phyloP scores from a whole-genome alignment of 53 echinoderm and acorn worm species.

The Temnopleurus reevesii region DNA sequence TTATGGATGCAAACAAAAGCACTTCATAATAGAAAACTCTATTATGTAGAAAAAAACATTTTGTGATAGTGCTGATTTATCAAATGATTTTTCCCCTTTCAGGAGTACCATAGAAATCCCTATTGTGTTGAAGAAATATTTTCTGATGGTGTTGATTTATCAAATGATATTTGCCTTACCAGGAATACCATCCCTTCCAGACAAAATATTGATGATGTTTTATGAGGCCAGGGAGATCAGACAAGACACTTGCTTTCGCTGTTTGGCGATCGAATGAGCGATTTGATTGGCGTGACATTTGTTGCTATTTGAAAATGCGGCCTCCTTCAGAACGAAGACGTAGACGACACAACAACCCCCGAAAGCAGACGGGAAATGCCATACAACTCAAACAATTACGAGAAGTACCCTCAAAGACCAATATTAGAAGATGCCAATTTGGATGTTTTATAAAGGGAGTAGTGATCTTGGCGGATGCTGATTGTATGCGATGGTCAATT shows the following conservation, averaged over 20 bases:
- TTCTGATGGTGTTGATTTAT: background rate
- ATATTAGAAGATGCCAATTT: slow-evolving; percentile 37
- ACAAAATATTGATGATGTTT: slow-evolving; percentile 9
- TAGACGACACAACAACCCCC: no score
- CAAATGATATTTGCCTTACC: background rate
- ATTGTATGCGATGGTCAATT: background rate
- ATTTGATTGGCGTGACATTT: slow-evolving; percentile 36
- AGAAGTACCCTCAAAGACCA: slow-evolving; percentile 20
- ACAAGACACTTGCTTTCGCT: background rate
- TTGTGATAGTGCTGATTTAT: no score
- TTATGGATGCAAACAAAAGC: no score
- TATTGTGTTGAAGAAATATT: background rate
- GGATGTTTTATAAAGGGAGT: slow-evolving; percentile 14
- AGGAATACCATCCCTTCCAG: background rate
- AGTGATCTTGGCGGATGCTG: background rate
- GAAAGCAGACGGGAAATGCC: background rate
- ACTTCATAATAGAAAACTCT: no score
- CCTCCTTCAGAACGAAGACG: background rate
- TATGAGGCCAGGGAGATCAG: background rate
- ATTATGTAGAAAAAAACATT: no score
- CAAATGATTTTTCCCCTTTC: no score
- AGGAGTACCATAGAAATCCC: no score
- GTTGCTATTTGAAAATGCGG: background rate
- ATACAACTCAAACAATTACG: slow-evolving; percentile 32
- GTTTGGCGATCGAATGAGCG: background rate